A percentile compares a stretch with the other conserved stretches of the same genome.
phyloP scores from a whole-genome alignment of 2,113 vertebrate species.

The Chroicocephalus ridibundus region DNA sequence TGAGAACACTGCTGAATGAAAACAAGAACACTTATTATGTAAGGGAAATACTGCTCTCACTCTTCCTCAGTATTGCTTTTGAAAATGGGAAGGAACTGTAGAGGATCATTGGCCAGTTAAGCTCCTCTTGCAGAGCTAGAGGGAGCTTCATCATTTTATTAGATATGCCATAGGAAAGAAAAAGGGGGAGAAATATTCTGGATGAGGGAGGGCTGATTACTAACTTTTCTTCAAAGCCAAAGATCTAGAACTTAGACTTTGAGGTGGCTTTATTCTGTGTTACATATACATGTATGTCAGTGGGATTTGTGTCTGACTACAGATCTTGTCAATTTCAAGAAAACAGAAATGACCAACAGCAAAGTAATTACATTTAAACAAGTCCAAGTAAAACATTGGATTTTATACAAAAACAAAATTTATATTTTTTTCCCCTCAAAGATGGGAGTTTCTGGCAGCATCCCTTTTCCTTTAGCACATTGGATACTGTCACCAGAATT shows the following conservation, averaged over 20 bases:
- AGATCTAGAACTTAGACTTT: neutral
- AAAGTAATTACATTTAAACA: conserved; percentile 39
- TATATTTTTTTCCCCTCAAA: neutral
- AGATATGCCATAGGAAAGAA: conserved; percentile 30
- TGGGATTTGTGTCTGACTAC: neutral
- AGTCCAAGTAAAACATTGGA: conserved; percentile 15
- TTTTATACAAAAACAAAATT: conserved; percentile 7
- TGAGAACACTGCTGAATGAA: conserved; percentile 58
- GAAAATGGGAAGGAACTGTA: conserved; percentile 60
- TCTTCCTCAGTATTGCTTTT: conserved; percentile 27
- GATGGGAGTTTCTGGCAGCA: neutral
- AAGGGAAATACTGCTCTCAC: conserved; percentile 45
- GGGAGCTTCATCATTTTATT: conserved; percentile 70
- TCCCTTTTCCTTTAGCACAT: neutral
- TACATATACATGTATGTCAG: neutral
- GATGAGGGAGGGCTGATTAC: neutral
- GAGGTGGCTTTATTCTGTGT: neutral
- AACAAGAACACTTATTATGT: conserved; percentile 43
- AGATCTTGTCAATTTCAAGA: conserved; percentile 26
- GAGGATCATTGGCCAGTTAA: conserved; percentile 69
- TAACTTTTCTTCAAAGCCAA: neutral
- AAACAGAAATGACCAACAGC: neutral
- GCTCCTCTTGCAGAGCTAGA: conserved; percentile 72
- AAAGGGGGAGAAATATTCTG: neutral
- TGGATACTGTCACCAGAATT: neutral